Evolutionary conservation across 2,113 vertebrate species (phyloP).

Genomic region (Malurus alboscapulatus): DNA sequence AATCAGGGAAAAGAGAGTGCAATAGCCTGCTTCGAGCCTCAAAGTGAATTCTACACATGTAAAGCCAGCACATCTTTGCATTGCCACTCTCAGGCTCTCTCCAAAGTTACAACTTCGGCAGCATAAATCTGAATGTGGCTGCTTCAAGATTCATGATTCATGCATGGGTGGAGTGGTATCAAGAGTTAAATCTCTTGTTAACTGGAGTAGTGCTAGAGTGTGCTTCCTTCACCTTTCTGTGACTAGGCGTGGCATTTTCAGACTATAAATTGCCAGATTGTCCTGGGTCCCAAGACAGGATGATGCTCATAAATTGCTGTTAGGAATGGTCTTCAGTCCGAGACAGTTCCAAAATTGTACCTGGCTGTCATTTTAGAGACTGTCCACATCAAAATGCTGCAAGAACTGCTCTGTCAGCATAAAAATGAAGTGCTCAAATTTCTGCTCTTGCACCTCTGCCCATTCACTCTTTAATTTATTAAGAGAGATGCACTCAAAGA

Average conservation of each 20-base stretch:
- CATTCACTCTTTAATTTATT: background rate
- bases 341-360: background rate
- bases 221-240: background rate
- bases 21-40: background rate
- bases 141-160: background rate
- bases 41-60: background rate
- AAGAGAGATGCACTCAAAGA: background rate
- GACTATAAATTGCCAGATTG: background rate
- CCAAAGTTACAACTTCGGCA: background rate
- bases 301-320: background rate
- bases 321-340: background rate
- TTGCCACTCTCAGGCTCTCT: background rate
- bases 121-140: background rate
- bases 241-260: background rate
- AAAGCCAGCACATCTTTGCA: background rate
- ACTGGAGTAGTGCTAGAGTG: background rate
- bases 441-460: background rate
- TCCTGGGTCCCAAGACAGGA: background rate
- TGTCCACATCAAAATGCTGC: accelerated
- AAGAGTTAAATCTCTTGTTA: background rate
- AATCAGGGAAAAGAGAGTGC: background rate
- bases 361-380: background rate
- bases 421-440: background rate
- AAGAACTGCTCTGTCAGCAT: background rate
- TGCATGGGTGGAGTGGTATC: background rate